Base-by-base conservation (phyloP, 1,140 invertebrate species). In the Drosophila nannoptera region DNA sequence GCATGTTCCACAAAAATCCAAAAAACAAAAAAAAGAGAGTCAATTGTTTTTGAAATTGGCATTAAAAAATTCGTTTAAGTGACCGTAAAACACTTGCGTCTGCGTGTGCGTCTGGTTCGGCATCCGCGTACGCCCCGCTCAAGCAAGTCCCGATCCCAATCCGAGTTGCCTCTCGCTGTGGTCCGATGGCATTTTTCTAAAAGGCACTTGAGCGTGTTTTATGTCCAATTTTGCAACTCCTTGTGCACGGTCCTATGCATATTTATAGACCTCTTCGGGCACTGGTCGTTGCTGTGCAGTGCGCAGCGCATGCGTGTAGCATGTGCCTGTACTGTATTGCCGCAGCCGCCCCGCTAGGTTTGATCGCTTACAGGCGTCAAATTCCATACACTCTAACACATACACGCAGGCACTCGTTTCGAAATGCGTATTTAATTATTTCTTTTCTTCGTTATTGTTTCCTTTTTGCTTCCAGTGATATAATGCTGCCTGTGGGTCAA, bases 401-500 rank as follows among this genome's bases (percentile, higher is more conserved):
- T 53, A 48, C 45, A 49, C 59, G 40, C 42, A 14, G 22, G 40
- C 35, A 65, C 38, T 49, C 42, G 16, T 43, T 31, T 33, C 40
- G 22, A 54, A 32, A 52, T 59, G 36, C n/a, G 4, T n/a, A 43
- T 16, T 22, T 22, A 22, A 22, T 22, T 1, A 45, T 53, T 59
- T 69, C 69, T 43, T 6, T 43, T 14, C 40, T 22, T 16, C 40
- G 5, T 43, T 43, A 7, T 22, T 22, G 22, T 22, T 22, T 22
- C 22, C 22, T 22, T 22, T 22, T 22, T 22, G 22, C 8, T 71
- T 69, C 50, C 74, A 89, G 88, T 75, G 88, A 89, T 73, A 77
- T 89, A 32, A 89, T 89, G 31, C 77, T 89, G 73, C 88, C 88
- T 54, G 88, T 89, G 22, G 80, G 87, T 62, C 88, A 89, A 74